Conservation (phyloP, 2,797 vertebrate species). For the Phoebastria nigripes region DNA sequence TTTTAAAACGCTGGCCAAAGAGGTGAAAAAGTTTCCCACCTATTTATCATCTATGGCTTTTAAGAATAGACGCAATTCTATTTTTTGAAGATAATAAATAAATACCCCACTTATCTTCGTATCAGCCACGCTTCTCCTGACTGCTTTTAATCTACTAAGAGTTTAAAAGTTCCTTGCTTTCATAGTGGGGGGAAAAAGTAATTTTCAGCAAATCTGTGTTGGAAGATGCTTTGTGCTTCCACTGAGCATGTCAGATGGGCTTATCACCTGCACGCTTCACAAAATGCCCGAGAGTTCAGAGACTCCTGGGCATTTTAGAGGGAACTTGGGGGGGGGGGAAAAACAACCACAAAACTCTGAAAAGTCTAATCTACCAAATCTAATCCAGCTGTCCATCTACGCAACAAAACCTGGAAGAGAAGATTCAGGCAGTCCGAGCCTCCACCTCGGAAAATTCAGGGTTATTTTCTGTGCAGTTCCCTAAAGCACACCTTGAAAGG, state of each 20-base stretch:
- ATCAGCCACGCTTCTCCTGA: background rate
- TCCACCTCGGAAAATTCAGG: background rate
- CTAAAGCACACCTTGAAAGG: background rate
- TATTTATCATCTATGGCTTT: background rate
- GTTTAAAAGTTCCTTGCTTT: background rate
- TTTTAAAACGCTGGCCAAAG: background rate
- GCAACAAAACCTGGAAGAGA: background rate
- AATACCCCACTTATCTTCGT: background rate
- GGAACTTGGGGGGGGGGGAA: background rate
- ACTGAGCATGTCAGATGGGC: fast-evolving
- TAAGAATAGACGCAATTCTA: background rate
- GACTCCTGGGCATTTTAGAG: background rate
- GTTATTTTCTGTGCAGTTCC: background rate
- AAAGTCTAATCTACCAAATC: background rate
- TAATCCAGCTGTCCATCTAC: background rate
- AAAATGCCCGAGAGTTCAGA: background rate
- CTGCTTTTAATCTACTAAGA: background rate
- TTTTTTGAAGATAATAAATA: background rate
- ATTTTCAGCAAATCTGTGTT: background rate
- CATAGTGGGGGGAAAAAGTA: background rate
- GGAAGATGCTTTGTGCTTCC: background rate
- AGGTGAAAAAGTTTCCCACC: background rate
- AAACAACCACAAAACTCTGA: background rate
- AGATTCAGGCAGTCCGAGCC: background rate
- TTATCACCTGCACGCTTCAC: fast-evolving